phyloP scores from a whole-genome alignment of 2,797 vertebrate species.

The Falco novaeseelandiae region DNA sequence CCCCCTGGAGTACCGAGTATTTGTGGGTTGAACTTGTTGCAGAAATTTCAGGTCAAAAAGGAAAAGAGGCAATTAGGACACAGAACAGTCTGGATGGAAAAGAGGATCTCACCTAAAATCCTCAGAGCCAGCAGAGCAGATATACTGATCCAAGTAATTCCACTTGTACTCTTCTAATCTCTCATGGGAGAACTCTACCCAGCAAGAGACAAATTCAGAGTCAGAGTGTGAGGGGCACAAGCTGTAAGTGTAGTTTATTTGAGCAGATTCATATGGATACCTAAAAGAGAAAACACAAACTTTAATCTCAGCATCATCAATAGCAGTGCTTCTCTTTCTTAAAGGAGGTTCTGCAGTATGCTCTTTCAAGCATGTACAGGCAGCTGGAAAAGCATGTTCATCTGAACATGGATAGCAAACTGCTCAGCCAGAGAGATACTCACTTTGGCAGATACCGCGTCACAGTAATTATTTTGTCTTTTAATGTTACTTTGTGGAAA shows the following conservation, averaged over 20 bases:
- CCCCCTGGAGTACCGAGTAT: background rate
- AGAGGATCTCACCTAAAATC: conserved; percentile 89
- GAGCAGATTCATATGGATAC: conserved; percentile 93
- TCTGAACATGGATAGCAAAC: background rate
- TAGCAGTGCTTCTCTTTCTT: background rate
- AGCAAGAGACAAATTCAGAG: conserved; percentile 92
- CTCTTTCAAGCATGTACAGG: background rate
- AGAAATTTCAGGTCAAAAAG: conserved; percentile 37
- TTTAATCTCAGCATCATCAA: background rate
- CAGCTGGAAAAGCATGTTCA: background rate
- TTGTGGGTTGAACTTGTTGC: background rate
- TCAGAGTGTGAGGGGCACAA: conserved; percentile 93
- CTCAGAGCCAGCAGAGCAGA: conserved; percentile 96
- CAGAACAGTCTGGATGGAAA: conserved; percentile 25
- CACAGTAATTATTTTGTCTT: conserved; percentile 98
- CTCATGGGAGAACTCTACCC: conserved; percentile 98
- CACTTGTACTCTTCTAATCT: conserved; percentile 98
- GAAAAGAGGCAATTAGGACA: conserved; percentile 31
- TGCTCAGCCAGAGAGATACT: conserved; percentile 60
- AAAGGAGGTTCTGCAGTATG: background rate
- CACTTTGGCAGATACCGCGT: conserved; percentile 97
- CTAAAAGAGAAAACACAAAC: conserved; percentile 68
- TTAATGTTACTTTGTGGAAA: conserved; percentile 95
- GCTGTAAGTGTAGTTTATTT: conserved; percentile 96
- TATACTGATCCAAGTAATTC: conserved; percentile 99